Evolutionary conservation across 2,113 vertebrate genomes (phyloP), one percentile per base, ranked within the genome.

Genomic region (Casuarius casuarius): DNA sequence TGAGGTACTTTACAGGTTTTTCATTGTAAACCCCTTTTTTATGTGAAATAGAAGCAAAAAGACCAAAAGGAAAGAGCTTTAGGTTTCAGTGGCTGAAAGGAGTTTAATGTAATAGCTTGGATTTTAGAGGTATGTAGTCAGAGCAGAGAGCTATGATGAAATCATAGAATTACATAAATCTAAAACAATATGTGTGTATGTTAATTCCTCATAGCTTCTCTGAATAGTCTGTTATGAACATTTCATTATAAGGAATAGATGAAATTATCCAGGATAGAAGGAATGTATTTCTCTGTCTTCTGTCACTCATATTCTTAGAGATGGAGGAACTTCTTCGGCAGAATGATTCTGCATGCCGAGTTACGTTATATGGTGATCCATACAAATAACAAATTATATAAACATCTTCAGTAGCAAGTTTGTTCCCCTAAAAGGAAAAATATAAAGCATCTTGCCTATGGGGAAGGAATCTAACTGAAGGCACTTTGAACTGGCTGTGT

Each of bases 211-310:
- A 59, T 52, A 31, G 20, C 42, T 93, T 86, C 77, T 74, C 40
- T 84, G 52, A 81, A 49, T 56, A 86, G 92, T 75, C 70, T 82
- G 40, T 77, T 95, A 71, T 83, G 77, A 95, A 82, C 65, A 85
- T 35, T 49, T 75, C 46, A 72, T 81, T 74, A 52, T 79, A 61
- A 14, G 29, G 44, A n/a, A 89, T 84, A 66, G 49, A 84, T 38
- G n/a, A 92, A 78, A 94, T 40, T n/a, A 17, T 81, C 49, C 74
- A 59, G 38, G 54, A 35, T 62, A 82, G 33, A 49, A 62, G 19
- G 20, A 33, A 63, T 63, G 21, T 87, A 62, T 35, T 49, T 33
- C 14, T 15, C 35, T 42, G 33, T 15, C 31, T 21, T 26, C 56
- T 31, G 61, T 40, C 58, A 42, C 28, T 59, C 5, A 5, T 52